These are phyloP conservation scores for Poecilia picta DNA, from an alignment of 2,797 vertebrate genomes.

Conservation along the genomic window DNA sequence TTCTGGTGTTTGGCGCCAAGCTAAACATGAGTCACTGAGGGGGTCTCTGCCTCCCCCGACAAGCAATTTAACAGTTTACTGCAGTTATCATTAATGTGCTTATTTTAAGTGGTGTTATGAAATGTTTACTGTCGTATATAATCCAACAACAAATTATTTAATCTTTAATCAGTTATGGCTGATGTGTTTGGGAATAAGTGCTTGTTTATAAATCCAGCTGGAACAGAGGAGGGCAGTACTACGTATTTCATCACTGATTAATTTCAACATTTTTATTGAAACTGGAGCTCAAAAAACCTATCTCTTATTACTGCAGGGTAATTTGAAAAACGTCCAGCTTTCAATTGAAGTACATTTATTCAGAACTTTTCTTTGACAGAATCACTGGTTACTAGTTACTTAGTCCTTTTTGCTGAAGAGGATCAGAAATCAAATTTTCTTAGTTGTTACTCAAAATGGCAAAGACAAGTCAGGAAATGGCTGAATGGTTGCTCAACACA, in stretches of 20 bases:
- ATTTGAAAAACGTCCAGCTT: neutral
- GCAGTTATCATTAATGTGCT: conserved; percentile 3
- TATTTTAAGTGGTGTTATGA: conserved; percentile 3
- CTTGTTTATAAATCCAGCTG: conserved; percentile 1
- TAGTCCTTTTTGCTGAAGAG: neutral
- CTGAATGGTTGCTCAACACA: neutral
- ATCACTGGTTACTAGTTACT: neutral
- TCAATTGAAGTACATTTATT: neutral
- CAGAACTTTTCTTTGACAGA: neutral
- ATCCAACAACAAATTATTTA: neutral
- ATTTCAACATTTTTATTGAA: conserved; percentile 1
- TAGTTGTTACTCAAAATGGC: neutral
- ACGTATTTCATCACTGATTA: neutral
- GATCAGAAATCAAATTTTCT: neutral
- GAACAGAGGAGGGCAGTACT: neutral
- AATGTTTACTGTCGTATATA: neutral
- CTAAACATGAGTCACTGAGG: neutral
- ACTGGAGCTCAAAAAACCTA: neutral
- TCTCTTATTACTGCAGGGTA: neutral
- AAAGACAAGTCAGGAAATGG: neutral
- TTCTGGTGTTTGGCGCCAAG: conserved; percentile 16
- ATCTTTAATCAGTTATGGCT: conserved; percentile 10
- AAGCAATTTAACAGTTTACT: neutral
- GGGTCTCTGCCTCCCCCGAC: neutral
- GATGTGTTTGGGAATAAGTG: neutral